Base-by-base conservation (phyloP, 2,888 invertebrate species). In the Aromia moschata region DNA sequence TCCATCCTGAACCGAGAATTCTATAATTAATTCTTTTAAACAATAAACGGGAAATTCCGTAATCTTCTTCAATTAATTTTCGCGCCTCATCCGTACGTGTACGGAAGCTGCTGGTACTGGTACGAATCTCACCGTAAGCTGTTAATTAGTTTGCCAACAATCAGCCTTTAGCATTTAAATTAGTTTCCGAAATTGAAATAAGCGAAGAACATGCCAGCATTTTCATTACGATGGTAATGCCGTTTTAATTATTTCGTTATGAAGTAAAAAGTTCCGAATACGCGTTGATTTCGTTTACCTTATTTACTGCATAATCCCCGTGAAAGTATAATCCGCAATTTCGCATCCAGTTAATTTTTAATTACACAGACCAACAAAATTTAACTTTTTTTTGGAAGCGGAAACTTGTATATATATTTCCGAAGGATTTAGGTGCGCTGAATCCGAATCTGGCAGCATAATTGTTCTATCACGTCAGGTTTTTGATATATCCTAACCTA, bases 111-210 rank as follows among this genome's bases (percentile, higher is more conserved):
- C n/a, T n/a, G n/a, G n/a, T n/a, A n/a, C n/a, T n/a, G n/a, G n/a
- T n/a, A n/a, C 59, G 58, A 62, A 68, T 68, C 63, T 68, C 57
- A 51, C 59, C 60, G 51, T 68, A 64, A 71, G 64, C 66, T 62
- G 66, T 66, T 73, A 70, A 73, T 73, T 71, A 69, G 69, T 68
- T 69, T 60, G 64, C 68, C 60, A 71, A 73, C 68, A 71, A 71
- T 69, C 65, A 67, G 65, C 68, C 64, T 60, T 71, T 71, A 64
- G 70, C 71, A 71, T 73, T 73, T 71, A 71, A 69, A 73, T 71
- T 69, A 65, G 65, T 67, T 70, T 68, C 59, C 58, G 56, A 56
- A 62, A 58, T 65, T 60, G 60, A 58, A 67, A 60, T 68, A 62
- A 61, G 61, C 57, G 61, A 59, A 52, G 51, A 18, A 14, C 55